Evolutionary conservation across 2,797 vertebrate species (phyloP), one percentile per base, ranked within the genome.

Genomic region (Spea hammondii): DNA sequence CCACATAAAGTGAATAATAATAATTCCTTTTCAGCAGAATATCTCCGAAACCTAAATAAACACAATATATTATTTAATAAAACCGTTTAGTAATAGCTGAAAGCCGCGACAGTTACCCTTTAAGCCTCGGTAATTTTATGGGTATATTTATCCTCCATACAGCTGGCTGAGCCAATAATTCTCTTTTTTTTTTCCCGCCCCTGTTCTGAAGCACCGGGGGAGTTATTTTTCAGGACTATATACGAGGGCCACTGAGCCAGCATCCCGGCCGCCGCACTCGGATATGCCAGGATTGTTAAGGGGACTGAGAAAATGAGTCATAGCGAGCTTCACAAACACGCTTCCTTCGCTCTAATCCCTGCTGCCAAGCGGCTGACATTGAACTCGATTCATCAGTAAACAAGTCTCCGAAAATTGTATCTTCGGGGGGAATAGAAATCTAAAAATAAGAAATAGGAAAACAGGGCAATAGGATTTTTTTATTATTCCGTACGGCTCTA

Each of bases 291-390:
- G 14, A 65, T 60, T 66, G 51, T 14, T 60, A 51, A 76, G 69
- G 72, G 87, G 85, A 86, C 85, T 87, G 85, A 88, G 82, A 83
- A 85, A 88, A 83, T 91, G 89, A 90, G 85, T 90, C 91, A 91
- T 82, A 72, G 71, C 83, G 75, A 80, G 86, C 82, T 84, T 87
- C 86, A 88, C 84, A 87, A 88, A 84, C 77, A 87, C 83, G 86
- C 86, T 89, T 89, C 86, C 90, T 90, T 88, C 87, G 85, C 89
- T 86, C 76, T 86, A 86, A 85, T 88, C 86, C 84, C 83, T 78
- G 82, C 86, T 90, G 89, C 87, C 89, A 91, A 89, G 85, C 87
- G 85, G 85, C 85, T 88, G 85, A 88, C 88, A 89, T 82, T 79
- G 82, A 83, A 85, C 87, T 83, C 88, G 87, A 92, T 87, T 90